Percentiles rank a stretch among this genome's conserved stretches.
phyloP scores from a whole-genome alignment of 1,140 invertebrate species.

The Drosophila gunungcola region DNA sequence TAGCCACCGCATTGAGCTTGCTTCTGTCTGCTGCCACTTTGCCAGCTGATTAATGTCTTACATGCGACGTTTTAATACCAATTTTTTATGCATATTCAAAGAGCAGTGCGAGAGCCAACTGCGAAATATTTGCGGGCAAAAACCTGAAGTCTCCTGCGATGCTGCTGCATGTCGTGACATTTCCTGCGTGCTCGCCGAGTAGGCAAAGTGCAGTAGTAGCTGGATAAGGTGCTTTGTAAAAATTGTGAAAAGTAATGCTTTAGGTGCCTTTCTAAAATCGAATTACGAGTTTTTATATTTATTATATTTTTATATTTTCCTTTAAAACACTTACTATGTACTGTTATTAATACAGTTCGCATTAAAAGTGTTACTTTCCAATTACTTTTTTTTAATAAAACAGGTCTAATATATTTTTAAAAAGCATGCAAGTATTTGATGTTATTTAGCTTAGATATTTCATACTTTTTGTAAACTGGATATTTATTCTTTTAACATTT shows the following conservation, averaged over 20 bases:
- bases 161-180: slow-evolving; percentile 59
- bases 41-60: slow-evolving; percentile 81
- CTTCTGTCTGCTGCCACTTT: slow-evolving; percentile 66
- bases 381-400: no score
- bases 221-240: not conserved
- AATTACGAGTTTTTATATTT: not conserved
- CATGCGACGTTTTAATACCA: slow-evolving; percentile 83
- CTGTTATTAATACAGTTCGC: no score
- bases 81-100: slow-evolving; percentile 82
- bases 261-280: no score
- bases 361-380: no score
- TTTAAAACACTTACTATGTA: no score
- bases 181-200: slow-evolving; percentile 63
- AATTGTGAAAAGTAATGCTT: not conserved
- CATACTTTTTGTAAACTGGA: no score
- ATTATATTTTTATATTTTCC: not conserved
- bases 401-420: no score
- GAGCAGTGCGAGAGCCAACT: slow-evolving; percentile 43
- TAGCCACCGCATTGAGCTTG: slow-evolving; percentile 55
- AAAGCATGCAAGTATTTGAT: no score
- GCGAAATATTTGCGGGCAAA: slow-evolving; percentile 56
- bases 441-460: no score
- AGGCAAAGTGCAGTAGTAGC: slow-evolving; percentile 16
- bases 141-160: slow-evolving; percentile 61
- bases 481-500: no score